These are phyloP conservation scores for Parthenolecanium corni DNA, from an alignment of 2,888 invertebrate genomes.

Conservation along the genomic window DNA sequence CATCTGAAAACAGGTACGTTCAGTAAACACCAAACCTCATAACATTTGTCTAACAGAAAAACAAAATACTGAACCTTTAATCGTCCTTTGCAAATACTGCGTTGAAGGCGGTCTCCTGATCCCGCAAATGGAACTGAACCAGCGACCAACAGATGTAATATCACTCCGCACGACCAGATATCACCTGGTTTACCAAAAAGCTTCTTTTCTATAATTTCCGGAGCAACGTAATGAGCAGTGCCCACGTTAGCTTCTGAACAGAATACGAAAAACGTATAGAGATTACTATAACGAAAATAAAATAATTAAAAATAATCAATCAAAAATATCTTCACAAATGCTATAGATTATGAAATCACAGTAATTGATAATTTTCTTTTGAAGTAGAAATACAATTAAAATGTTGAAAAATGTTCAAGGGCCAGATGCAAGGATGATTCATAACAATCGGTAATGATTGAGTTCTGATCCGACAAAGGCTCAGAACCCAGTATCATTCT, in stretches of 20 bases:
- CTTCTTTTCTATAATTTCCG: conserved; percentile 86
- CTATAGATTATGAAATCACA: not conserved
- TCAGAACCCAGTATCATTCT: too few relatives aligned
- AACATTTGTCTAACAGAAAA: not conserved
- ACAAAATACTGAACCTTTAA: conserved; percentile 50
- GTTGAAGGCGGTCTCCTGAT: conserved; percentile 82
- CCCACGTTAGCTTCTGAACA: conserved; percentile 50
- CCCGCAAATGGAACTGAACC: conserved; percentile 93
- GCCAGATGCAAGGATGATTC: too few relatives aligned
- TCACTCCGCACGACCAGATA: conserved; percentile 94
- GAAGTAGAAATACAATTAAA: not conserved
- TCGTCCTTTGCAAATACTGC: conserved; percentile 76
- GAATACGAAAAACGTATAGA: not conserved
- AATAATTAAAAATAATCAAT: not conserved
- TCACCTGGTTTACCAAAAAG: conserved; percentile 90
- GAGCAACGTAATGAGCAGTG: conserved; percentile 95
- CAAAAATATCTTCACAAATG: not conserved
- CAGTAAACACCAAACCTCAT: too few relatives aligned
- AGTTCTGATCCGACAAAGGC: too few relatives aligned
- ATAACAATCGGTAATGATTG: too few relatives aligned
- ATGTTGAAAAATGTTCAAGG: too few relatives aligned
- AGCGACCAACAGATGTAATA: conserved; percentile 84
- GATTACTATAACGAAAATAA: not conserved
- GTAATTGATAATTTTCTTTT: not conserved
- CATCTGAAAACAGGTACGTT: conserved; percentile 49